A percentile compares a stretch with the other conserved stretches of the same genome.
Evolutionary conservation across 2,888 invertebrate genomes (phyloP).

Genomic region (Lepidochrysops patricia): DNA sequence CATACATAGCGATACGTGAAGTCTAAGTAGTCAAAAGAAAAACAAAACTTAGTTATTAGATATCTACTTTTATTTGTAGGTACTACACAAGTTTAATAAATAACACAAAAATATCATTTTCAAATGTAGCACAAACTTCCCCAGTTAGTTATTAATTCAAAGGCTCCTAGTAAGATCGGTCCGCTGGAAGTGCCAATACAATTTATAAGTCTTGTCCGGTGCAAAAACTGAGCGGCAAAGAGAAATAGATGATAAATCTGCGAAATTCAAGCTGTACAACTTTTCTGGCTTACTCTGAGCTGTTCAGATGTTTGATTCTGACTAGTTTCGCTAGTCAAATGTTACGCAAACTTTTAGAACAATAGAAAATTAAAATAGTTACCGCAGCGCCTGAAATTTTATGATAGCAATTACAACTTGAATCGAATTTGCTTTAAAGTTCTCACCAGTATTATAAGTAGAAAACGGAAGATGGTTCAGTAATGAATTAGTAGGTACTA

Average conservation of each 20-base stretch:
- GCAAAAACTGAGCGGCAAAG: constrained; percentile 49
- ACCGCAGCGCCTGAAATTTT: not conserved
- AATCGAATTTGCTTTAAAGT: constrained; percentile 1
- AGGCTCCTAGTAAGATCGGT: constrained; percentile 16
- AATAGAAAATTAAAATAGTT: constrained; percentile 8
- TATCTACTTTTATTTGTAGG: no score
- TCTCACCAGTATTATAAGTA: not conserved
- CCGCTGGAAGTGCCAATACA: constrained; percentile 41
- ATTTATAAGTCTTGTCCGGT: constrained; percentile 64
- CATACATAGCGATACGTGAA: no score
- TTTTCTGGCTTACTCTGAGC: constrained; percentile 33
- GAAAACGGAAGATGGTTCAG: not conserved
- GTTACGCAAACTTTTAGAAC: constrained; percentile 18
- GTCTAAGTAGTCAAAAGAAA: no score
- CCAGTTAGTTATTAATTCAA: constrained; percentile 17
- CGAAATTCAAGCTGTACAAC: constrained; percentile 53
- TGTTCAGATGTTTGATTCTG: constrained; percentile 38
- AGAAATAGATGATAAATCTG: constrained; percentile 51
- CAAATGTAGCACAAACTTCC: not conserved
- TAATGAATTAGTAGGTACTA: not conserved
- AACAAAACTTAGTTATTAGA: no score
- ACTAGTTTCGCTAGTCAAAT: constrained; percentile 24
- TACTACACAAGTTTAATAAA: no score
- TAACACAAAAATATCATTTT: not conserved
- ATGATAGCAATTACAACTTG: constrained; percentile 6